Percentiles rank a stretch among this genome's conserved stretches.
Conservation (phyloP, 2,888 invertebrate species). For the Latrodectus elegans region DNA sequence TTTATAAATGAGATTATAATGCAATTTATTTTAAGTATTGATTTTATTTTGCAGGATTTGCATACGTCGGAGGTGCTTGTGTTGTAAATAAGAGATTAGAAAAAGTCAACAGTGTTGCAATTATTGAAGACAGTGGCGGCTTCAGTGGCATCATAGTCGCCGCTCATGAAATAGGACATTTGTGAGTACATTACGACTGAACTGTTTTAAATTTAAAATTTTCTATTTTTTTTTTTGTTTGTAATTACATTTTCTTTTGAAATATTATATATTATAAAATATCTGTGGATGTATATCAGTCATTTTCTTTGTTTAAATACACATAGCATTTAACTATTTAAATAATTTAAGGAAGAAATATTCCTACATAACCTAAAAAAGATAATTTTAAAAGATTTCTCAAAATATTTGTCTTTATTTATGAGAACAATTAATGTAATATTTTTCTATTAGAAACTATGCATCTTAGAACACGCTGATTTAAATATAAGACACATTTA, state of each 20-base stretch:
- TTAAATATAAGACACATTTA: neutral
- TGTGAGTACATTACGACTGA: conserved; percentile 81
- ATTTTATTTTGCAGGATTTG: conserved; percentile 83
- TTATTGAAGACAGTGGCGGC: conserved; percentile 96
- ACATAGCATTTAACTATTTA: too few relatives aligned
- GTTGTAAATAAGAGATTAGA: conserved; percentile 95
- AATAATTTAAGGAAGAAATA: too few relatives aligned
- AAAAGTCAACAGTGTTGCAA: conserved; percentile 96
- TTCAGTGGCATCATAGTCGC: conserved; percentile 97
- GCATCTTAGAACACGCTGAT: neutral
- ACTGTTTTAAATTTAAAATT: neutral
- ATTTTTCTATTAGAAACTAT: neutral
- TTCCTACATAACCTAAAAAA: too few relatives aligned
- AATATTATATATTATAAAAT: too few relatives aligned
- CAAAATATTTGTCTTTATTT: too few relatives aligned
- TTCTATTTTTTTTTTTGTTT: too few relatives aligned
- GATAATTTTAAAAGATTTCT: too few relatives aligned
- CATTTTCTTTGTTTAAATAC: too few relatives aligned
- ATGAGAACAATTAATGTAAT: neutral
- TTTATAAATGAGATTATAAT: too few relatives aligned
- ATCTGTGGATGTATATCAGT: too few relatives aligned
- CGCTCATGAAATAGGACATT: conserved; percentile 96
- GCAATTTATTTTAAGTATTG: neutral
- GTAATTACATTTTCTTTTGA: too few relatives aligned
- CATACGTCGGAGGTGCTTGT: conserved; percentile 96